Conservation (phyloP, 2,888 invertebrate genomes). For the Lypha dubia region DNA sequence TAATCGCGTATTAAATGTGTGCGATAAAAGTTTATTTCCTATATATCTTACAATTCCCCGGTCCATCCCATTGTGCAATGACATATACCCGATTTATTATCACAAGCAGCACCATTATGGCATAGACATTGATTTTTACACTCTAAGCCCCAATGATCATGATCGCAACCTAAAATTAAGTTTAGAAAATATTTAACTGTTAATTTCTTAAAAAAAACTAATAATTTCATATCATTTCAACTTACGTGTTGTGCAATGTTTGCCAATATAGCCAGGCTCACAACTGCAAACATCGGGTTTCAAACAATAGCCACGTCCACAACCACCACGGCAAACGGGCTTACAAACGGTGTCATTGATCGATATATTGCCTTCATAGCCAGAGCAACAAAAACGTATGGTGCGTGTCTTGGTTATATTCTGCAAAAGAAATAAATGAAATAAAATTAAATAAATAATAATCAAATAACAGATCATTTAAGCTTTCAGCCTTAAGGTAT, state of each 20-base stretch:
- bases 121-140: conserved; percentile 89
- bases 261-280: conserved; percentile 84
- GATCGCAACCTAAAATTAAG: conserved; percentile 86
- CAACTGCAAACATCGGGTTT: conserved; percentile 87
- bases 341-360: conserved; percentile 82
- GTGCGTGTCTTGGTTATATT: conserved; percentile 87
- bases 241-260: conserved; percentile 82
- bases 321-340: conserved; percentile 82
- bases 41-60: conserved; percentile 86
- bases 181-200: neutral
- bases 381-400: conserved; percentile 90
- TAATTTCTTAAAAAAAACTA: no score
- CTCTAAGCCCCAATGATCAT: conserved; percentile 89
- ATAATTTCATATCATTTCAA: conserved; percentile 9
- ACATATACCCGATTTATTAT: conserved; percentile 87
- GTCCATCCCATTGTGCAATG: conserved; percentile 88
- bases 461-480: neutral
- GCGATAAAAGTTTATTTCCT: no score
- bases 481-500: conserved; percentile 61
- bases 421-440: conserved; percentile 83
- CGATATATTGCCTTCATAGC: conserved; percentile 86
- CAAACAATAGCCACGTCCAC: conserved; percentile 84
- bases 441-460: neutral
- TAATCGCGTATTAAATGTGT: no score
- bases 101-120: conserved; percentile 86